Evolutionary conservation across 2,888 invertebrate species (phyloP).

Genomic region (Drosophila ezoana): DNA sequence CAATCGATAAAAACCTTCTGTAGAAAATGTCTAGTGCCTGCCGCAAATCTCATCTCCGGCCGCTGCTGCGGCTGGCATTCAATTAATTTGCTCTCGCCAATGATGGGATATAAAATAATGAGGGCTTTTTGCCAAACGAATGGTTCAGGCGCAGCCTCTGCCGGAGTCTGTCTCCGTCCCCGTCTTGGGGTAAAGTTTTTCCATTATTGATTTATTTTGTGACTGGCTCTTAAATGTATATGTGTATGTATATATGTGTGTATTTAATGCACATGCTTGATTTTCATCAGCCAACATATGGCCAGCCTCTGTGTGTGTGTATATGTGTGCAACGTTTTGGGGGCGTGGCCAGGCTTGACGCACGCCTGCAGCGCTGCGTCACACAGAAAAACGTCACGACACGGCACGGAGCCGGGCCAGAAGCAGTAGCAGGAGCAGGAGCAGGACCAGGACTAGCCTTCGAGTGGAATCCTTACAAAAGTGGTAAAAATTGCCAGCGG

Average conservation of each 20-base stretch:
- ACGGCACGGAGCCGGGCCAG: slow-evolving; percentile 22
- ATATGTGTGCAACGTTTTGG: not conserved
- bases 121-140: slow-evolving; percentile 20
- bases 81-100: slow-evolving; percentile 60
- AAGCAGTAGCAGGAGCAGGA: not conserved
- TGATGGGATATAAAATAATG: slow-evolving; percentile 50
- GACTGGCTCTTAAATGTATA: slow-evolving; percentile 38
- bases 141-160: slow-evolving; percentile 18
- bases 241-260: slow-evolving; percentile 42
- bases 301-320: slow-evolving; percentile 16
- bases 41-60: not conserved
- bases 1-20: slow-evolving; percentile 33
- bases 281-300: slow-evolving; percentile 60
- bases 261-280: slow-evolving; percentile 68
- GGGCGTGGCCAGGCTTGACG: slow-evolving; percentile 48
- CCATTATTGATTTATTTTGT: slow-evolving; percentile 65
- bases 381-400: slow-evolving; percentile 32
- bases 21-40: slow-evolving; percentile 23
- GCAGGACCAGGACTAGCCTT: slow-evolving; percentile 54
- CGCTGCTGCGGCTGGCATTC: slow-evolving; percentile 48
- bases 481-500: slow-evolving; percentile 72
- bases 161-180: not conserved
- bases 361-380: slow-evolving; percentile 60
- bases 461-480: slow-evolving; percentile 76
- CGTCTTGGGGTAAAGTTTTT: slow-evolving; percentile 26